These are phyloP conservation scores for Melinopterus prodromus DNA, from an alignment of 2,888 invertebrate genomes.

Conservation along the genomic window DNA sequence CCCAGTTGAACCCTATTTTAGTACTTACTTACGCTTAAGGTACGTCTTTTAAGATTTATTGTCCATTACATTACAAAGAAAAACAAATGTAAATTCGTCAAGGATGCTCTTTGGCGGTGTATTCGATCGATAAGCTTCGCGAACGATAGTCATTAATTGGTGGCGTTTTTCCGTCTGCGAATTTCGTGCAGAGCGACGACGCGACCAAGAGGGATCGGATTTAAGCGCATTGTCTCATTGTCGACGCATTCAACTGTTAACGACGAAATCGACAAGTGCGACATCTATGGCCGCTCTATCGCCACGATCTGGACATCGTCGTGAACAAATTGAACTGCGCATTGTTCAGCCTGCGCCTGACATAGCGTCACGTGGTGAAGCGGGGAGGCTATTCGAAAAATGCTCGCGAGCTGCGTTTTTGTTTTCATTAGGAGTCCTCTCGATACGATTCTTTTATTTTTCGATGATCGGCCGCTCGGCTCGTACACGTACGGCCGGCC, in stretches of 20 bases:
- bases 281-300: neutral
- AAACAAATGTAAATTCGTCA: neutral
- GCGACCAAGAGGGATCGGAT: neutral
- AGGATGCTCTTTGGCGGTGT: neutral
- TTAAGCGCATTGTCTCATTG: neutral
- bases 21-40: neutral
- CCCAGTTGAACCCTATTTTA: too few relatives aligned
- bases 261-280: neutral
- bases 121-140: neutral
- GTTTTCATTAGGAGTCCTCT: slow-evolving; percentile 32
- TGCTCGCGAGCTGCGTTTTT: slow-evolving; percentile 27
- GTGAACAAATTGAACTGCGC: slow-evolving; percentile 33
- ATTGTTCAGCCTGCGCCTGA: slow-evolving; percentile 33
- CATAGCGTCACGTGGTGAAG: slow-evolving; percentile 35
- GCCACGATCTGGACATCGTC: slow-evolving; percentile 31
- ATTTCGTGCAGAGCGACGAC: neutral
- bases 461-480: slow-evolving; percentile 25
- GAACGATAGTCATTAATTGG: neutral
- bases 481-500: slow-evolving; percentile 32
- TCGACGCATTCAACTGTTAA: neutral
- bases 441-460: slow-evolving; percentile 32
- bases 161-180: neutral
- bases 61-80: neutral
- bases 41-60: neutral
- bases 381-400: slow-evolving; percentile 35